phyloP scores from a whole-genome alignment of 35 echinoderm and acorn worm species.

The Eucidaris tribuloides region DNA sequence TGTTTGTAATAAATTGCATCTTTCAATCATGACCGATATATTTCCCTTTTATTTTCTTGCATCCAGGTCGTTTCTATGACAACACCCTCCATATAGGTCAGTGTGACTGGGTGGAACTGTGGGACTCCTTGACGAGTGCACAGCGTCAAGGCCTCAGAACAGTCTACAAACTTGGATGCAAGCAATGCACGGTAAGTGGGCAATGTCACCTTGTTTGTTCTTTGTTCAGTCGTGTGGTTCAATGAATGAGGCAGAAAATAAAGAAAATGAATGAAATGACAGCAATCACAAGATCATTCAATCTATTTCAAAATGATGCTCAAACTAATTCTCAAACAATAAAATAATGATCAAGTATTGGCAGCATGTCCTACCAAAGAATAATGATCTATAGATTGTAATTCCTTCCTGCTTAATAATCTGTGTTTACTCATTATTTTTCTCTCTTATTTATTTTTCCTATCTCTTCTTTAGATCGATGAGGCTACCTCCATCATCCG shows the following conservation, averaged over 20 bases:
- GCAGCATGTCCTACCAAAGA: background rate
- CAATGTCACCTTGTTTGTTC: background rate
- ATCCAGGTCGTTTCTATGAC: background rate
- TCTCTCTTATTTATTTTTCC: background rate
- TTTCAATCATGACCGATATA: too few relatives aligned
- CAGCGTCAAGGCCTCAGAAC: background rate
- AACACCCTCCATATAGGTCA: background rate
- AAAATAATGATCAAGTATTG: background rate
- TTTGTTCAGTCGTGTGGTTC: background rate
- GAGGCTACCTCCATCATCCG: background rate
- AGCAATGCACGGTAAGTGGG: background rate
- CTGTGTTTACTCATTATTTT: background rate
- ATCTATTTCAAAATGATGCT: too few relatives aligned
- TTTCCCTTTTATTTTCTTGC: too few relatives aligned
- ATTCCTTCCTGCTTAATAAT: too few relatives aligned
- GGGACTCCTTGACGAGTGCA: background rate
- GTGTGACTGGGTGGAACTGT: background rate
- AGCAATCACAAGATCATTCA: too few relatives aligned
- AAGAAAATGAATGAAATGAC: background rate
- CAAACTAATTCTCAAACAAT: too few relatives aligned
- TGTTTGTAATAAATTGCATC: too few relatives aligned
- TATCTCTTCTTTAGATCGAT: conserved; percentile 2
- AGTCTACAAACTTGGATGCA: background rate
- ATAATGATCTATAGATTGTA: too few relatives aligned
- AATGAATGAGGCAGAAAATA: background rate